phyloP scores from a whole-genome alignment of 2,113 vertebrate genomes.

The Leucopsar rothschildi region DNA sequence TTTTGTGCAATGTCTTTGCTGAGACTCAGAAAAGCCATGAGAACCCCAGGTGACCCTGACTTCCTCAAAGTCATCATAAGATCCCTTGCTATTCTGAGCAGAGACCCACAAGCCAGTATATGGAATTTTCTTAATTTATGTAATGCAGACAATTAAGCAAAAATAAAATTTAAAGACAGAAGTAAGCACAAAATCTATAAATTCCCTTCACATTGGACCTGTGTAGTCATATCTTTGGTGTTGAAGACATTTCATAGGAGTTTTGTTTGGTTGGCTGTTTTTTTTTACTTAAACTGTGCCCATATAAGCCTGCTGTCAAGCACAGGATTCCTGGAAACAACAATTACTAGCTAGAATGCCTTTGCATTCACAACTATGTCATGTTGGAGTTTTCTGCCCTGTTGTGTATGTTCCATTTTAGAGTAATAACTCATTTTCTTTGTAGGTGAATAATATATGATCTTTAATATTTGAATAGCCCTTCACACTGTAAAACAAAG shows the following conservation, averaged over 20 bases:
- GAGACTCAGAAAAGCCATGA: neutral
- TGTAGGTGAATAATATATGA: neutral
- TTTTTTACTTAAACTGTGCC: neutral
- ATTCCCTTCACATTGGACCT: neutral
- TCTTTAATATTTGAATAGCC: slow-evolving; percentile 2
- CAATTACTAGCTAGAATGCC: neutral
- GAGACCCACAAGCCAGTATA: neutral
- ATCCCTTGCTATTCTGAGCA: neutral
- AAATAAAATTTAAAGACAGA: neutral
- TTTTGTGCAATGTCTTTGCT: neutral
- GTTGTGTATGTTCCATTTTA: neutral
- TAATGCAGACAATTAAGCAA: neutral
- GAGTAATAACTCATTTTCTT: neutral
- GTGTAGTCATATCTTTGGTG: neutral
- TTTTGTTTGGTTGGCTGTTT: neutral
- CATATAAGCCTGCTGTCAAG: neutral
- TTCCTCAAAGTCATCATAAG: neutral
- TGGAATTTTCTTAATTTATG: neutral
- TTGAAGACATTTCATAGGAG: neutral
- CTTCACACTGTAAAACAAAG: neutral
- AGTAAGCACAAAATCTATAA: neutral
- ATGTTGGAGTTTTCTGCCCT: neutral
- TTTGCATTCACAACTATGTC: neutral
- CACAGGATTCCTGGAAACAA: neutral
- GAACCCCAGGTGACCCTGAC: neutral